Conservation (phyloP, 2,888 invertebrate genomes). For the Cremastinae sp. region DNA sequence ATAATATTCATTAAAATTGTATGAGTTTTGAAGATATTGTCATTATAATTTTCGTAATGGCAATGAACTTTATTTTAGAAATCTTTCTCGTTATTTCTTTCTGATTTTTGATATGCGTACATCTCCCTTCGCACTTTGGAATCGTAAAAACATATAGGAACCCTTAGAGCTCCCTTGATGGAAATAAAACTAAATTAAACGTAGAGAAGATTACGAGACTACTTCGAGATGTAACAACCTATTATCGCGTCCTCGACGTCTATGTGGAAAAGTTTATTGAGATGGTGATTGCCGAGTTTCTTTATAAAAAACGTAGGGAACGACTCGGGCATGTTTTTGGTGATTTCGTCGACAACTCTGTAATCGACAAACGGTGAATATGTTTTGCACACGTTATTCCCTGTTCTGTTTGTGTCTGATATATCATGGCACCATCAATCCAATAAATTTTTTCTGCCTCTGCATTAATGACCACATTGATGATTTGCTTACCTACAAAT, state of each 20-base stretch:
- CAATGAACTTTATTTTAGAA: neutral
- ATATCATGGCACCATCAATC: neutral
- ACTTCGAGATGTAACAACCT: constrained; percentile 75
- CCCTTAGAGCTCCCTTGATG: constrained; percentile 70
- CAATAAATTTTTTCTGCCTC: too few relatives aligned
- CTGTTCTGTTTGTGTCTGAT: neutral
- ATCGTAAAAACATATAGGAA: constrained; percentile 1
- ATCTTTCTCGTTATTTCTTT: neutral
- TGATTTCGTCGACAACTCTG: neutral
- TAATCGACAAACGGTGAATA: constrained; percentile 1
- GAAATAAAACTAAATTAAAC: constrained; percentile 76
- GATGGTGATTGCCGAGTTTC: constrained; percentile 42
- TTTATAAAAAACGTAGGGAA: neutral
- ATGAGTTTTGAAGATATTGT: too few relatives aligned
- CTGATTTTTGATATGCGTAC: constrained; percentile 7
- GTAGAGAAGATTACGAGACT: constrained; percentile 58
- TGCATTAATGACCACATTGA: too few relatives aligned
- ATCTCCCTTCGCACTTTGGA: constrained; percentile 27
- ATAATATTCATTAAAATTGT: too few relatives aligned
- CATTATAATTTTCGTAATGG: neutral
- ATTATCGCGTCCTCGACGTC: constrained; percentile 67
- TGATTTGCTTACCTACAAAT: too few relatives aligned
- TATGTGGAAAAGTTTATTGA: constrained; percentile 26
- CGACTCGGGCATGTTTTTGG: neutral
- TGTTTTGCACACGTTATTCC: neutral